phyloP scores from a whole-genome alignment of 2,113 vertebrate species.

The Oenanthe oenanthe region DNA sequence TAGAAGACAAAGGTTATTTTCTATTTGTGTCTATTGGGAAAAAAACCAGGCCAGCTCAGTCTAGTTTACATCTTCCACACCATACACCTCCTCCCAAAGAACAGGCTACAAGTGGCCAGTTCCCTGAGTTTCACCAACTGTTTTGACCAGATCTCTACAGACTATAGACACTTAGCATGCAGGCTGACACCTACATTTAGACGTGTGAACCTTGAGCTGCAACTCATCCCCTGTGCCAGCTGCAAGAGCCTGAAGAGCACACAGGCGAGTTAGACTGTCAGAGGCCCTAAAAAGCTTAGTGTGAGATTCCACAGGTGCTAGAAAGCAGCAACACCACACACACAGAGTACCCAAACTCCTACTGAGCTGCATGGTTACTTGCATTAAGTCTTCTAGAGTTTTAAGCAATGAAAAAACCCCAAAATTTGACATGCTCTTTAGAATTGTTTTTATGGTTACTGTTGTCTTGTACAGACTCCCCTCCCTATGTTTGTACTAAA shows the following conservation, averaged over 20 bases:
- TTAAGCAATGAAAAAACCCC: not conserved
- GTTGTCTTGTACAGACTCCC: not conserved
- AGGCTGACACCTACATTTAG: not conserved
- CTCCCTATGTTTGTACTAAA: not conserved
- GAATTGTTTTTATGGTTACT: not conserved
- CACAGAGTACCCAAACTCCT: not conserved
- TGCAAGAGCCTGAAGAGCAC: not conserved
- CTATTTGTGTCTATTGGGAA: not conserved
- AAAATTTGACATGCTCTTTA: not conserved
- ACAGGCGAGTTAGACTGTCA: not conserved
- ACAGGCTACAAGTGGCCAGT: not conserved
- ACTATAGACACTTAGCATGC: rapidly evolving
- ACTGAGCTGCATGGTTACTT: not conserved
- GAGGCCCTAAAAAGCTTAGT: not conserved
- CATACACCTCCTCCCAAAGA: not conserved
- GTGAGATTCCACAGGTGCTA: not conserved
- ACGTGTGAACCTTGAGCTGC: not conserved
- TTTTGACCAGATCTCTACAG: not conserved
- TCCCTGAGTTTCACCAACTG: not conserved
- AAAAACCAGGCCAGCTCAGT: not conserved
- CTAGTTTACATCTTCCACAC: not conserved
- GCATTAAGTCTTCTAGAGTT: not conserved
- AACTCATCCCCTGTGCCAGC: not conserved
- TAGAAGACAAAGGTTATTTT: not conserved
- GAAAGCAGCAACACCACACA: not conserved